Evolutionary conservation across 2,113 vertebrate species (phyloP).

Genomic region (Strix uralensis): DNA sequence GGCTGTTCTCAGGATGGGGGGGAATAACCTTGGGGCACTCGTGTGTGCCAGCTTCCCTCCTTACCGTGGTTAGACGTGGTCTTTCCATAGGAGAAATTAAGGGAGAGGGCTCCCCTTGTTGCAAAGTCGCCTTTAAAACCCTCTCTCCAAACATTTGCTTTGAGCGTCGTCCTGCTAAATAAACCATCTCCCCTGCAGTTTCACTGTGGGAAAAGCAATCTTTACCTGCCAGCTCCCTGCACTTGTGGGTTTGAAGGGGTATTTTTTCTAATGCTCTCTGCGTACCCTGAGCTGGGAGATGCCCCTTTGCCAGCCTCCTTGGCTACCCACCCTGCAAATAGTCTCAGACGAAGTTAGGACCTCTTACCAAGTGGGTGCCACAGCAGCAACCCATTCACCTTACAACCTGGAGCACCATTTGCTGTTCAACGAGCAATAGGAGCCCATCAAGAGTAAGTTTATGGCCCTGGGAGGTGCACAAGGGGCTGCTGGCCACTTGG

Average conservation of each 20-base stretch:
- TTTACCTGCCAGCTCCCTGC: neutral
- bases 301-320: neutral
- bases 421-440: neutral
- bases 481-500: neutral
- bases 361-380: neutral
- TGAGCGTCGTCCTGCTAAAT: neutral
- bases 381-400: neutral
- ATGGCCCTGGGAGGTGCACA: neutral
- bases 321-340: neutral
- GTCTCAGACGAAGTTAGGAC: neutral
- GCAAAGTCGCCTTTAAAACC: neutral
- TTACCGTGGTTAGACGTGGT: fast-evolving
- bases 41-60: neutral
- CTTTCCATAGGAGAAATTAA: neutral
- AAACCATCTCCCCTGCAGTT: neutral
- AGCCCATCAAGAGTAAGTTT: neutral
- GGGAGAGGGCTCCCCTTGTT: neutral
- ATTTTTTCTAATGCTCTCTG: neutral
- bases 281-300: neutral
- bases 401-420: neutral
- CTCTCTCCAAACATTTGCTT: neutral
- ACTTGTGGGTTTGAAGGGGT: neutral
- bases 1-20: neutral
- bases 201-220: slow-evolving; percentile 9
- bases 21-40: neutral